These are phyloP conservation scores for Drosophila nigromelanica DNA, from an alignment of 1,140 invertebrate species.

Conservation along the genomic window DNA sequence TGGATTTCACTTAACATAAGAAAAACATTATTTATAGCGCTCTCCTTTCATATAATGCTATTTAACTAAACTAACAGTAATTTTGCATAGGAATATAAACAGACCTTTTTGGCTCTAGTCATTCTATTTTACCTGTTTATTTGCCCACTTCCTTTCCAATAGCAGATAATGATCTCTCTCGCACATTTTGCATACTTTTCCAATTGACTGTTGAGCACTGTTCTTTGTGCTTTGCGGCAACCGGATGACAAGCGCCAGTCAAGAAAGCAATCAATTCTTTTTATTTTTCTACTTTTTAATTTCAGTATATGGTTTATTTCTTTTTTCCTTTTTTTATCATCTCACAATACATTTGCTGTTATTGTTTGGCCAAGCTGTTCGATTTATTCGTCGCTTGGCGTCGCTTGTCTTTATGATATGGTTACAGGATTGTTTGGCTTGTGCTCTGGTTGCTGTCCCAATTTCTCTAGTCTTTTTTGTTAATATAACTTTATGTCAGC, in stretches of 20 bases:
- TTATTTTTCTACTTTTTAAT: conserved; percentile 59
- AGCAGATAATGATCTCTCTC: background rate
- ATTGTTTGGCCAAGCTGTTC: conserved; percentile 22
- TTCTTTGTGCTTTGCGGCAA: conserved; percentile 12
- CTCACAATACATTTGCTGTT: conserved; percentile 17
- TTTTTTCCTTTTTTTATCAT: conserved; percentile 34
- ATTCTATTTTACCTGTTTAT: background rate
- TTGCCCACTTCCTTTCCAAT: background rate
- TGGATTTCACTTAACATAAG: too few species aligned
- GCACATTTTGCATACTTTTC: conserved; percentile 11
- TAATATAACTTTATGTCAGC: background rate
- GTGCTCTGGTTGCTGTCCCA: conserved; percentile 10
- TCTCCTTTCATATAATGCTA: too few species aligned
- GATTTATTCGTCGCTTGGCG: conserved; percentile 27
- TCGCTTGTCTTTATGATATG: conserved; percentile 30
- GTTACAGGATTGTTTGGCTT: conserved; percentile 19
- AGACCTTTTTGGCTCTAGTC: background rate
- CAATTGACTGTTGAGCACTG: conserved; percentile 50
- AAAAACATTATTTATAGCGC: too few species aligned
- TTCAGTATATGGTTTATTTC: conserved; percentile 62
- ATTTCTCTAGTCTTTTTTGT: conserved; percentile 20
- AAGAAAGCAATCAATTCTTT: conserved; percentile 75
- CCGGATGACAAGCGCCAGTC: conserved; percentile 60
- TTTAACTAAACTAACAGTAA: too few species aligned
- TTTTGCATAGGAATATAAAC: too few species aligned